These are phyloP conservation scores for Hartigia nigra DNA, from an alignment of 2,888 invertebrate genomes.

Conservation along the genomic window DNA sequence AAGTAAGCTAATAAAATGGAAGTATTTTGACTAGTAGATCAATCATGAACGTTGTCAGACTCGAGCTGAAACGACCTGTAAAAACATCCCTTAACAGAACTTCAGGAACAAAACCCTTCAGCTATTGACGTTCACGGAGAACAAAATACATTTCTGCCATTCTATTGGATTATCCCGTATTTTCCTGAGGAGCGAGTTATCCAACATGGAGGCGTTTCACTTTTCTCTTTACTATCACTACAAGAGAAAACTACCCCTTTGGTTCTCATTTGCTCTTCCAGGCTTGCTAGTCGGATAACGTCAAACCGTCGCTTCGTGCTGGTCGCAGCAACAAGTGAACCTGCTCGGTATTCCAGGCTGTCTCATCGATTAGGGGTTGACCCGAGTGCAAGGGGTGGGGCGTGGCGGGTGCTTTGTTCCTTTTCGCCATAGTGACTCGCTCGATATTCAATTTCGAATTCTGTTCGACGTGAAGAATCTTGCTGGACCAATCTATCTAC, in stretches of 20 bases:
- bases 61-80: not conserved
- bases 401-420: not conserved
- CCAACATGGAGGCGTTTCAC: not conserved
- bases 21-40: not conserved
- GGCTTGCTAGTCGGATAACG: not conserved
- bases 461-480: not conserved
- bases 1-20: not conserved
- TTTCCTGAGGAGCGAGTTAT: not conserved
- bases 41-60: not conserved
- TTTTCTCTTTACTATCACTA: not conserved
- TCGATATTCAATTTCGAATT: not conserved
- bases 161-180: not conserved
- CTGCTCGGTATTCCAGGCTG: not conserved
- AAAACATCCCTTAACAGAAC: not conserved
- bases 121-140: not conserved
- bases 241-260: not conserved
- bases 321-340: constrained; percentile 5
- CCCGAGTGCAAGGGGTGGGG: not conserved
- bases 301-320: not conserved
- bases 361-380: not conserved
- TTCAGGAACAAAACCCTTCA: not conserved
- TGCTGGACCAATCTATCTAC: not conserved
- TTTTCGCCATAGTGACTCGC: not conserved
- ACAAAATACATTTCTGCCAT: not conserved
- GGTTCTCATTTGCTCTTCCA: not conserved